Percentiles rank a stretch among this genome's conserved stretches.
Conservation (phyloP, 2,888 invertebrate species). For the Drosophila pullipes region DNA sequence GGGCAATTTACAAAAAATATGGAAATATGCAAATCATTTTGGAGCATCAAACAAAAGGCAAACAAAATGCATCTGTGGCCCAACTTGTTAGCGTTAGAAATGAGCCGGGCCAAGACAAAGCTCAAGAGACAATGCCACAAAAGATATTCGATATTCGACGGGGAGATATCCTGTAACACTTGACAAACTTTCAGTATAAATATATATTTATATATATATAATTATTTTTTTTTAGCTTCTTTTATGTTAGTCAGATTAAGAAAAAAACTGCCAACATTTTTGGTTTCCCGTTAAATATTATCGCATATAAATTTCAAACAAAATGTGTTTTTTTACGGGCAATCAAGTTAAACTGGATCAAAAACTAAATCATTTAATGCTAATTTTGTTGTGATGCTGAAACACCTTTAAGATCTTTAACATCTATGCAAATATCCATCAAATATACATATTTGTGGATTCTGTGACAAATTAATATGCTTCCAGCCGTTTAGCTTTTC, state of each 20-base stretch:
- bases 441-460: slow-evolving; percentile 12
- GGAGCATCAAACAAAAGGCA: slow-evolving; percentile 71
- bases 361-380: slow-evolving; percentile 15
- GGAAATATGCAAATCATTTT: slow-evolving; percentile 79
- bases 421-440: neutral
- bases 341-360: slow-evolving; percentile 13
- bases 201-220: neutral
- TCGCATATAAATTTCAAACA: slow-evolving; percentile 11
- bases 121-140: neutral
- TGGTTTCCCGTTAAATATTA: neutral
- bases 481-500: slow-evolving; percentile 19
- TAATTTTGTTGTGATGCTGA: slow-evolving; percentile 25
- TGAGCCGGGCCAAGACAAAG: slow-evolving; percentile 8
- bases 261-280: neutral
- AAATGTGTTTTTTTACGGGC: slow-evolving; percentile 35
- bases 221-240: neutral
- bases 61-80: slow-evolving; percentile 15
- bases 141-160: slow-evolving; percentile 6
- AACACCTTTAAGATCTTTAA: neutral
- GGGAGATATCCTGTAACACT: neutral
- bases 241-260: neutral
- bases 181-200: neutral
- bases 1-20: slow-evolving; percentile 74
- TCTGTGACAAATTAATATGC: slow-evolving; percentile 33
- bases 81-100: slow-evolving; percentile 51